phyloP scores from a whole-genome alignment of 2,113 vertebrate species.

The Phaethon lepturus region DNA sequence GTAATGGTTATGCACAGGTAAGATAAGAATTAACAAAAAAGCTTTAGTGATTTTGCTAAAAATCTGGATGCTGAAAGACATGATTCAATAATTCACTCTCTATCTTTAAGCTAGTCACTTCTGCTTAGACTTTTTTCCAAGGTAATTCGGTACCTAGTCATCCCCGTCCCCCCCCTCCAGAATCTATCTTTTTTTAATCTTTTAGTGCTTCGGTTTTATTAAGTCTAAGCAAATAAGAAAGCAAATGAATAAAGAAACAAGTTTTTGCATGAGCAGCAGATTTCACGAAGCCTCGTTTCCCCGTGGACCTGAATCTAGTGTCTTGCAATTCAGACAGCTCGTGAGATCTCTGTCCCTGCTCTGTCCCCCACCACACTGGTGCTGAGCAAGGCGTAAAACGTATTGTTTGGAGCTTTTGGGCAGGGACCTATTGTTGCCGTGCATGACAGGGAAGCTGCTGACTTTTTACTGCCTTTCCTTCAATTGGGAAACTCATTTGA shows the following conservation, averaged over 20 bases:
- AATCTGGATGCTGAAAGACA: not conserved
- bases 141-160: not conserved
- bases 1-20: conserved; percentile 27
- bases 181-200: not conserved
- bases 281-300: not conserved
- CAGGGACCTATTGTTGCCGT: not conserved
- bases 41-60: not conserved
- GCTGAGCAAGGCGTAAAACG: not conserved
- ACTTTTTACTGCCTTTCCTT: not conserved
- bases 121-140: not conserved
- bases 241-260: not conserved
- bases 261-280: not conserved
- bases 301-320: not conserved
- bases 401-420: not conserved
- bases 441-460: not conserved
- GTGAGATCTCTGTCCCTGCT: not conserved
- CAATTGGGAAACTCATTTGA: not conserved
- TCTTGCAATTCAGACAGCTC: not conserved
- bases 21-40: conserved; percentile 3
- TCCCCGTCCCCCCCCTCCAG: not conserved
- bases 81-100: not conserved
- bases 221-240: not conserved
- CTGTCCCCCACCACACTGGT: not conserved
- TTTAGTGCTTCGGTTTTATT: not conserved
- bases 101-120: not conserved